Percentiles rank a stretch among this genome's conserved stretches.
Evolutionary conservation across 64 coral and sea anemone genomes (phyloP).

Genomic region (Montipora efflorescens): DNA sequence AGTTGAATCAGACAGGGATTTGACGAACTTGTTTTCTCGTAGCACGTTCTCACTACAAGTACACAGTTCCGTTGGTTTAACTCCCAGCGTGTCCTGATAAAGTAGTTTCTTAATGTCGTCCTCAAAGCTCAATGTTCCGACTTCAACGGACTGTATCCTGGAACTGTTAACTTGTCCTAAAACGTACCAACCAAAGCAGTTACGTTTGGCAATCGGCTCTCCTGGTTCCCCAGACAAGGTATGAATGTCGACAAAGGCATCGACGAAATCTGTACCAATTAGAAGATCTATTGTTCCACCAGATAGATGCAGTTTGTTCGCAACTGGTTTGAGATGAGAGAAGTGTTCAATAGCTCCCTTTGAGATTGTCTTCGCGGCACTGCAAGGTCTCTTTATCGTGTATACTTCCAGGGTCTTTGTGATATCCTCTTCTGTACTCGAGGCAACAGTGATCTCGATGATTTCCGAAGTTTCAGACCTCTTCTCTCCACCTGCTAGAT

Average conservation of each 20-base stretch:
- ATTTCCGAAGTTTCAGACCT: too few relatives aligned
- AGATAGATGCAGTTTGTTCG: background rate
- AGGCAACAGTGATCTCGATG: constrained; percentile 37
- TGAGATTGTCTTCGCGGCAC: constrained; percentile 33
- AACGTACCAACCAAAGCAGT: too few relatives aligned
- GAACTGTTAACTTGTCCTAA: too few relatives aligned
- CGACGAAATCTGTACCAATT: too few relatives aligned
- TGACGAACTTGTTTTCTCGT: constrained; percentile 4
- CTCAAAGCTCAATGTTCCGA: too few relatives aligned
- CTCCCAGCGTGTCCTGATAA: too few relatives aligned
- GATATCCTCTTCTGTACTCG: constrained; percentile 36
- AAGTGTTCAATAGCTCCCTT: background rate
- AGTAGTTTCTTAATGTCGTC: too few relatives aligned
- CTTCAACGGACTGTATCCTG: too few relatives aligned
- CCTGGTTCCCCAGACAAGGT: too few relatives aligned
- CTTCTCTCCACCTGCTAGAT: constrained; percentile 41
- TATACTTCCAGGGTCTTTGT: constrained; percentile 18
- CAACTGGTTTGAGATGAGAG: constrained; percentile 10
- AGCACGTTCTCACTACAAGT: background rate
- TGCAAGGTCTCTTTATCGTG: constrained; percentile 64
- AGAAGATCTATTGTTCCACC: background rate
- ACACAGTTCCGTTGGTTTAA: too few relatives aligned
- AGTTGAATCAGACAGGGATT: constrained; percentile 4
- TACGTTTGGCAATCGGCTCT: too few relatives aligned
- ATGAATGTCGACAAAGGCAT: too few relatives aligned